Evolutionary conservation across 2,888 invertebrate genomes (phyloP).

Genomic region (Parascotia fuliginaria): DNA sequence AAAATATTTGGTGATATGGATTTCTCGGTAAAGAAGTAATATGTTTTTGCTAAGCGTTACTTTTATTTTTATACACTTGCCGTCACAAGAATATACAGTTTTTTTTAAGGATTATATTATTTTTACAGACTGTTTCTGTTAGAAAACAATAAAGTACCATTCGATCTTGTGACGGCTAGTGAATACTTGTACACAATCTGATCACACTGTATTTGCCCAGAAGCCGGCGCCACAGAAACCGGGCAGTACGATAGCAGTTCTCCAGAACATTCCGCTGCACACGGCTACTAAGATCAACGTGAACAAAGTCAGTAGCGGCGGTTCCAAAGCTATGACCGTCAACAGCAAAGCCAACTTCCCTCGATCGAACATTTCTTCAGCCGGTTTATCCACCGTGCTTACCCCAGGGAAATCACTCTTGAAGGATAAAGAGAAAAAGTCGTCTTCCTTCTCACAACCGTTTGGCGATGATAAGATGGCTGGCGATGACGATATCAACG

Average conservation of each 20-base stretch:
- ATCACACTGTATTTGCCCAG: constrained; percentile 33
- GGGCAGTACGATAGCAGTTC: constrained; percentile 68
- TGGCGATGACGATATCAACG: constrained; percentile 98
- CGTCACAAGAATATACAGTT: neutral
- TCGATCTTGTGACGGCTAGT: no score
- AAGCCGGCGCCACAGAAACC: constrained; percentile 59
- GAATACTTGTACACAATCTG: no score
- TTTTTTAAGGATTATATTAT: no score
- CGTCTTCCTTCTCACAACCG: constrained; percentile 61
- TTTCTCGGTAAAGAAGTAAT: neutral
- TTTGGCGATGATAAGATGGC: constrained; percentile 84
- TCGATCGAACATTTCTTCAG: constrained; percentile 57
- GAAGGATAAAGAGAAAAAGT: constrained; percentile 92
- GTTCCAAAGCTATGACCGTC: constrained; percentile 80
- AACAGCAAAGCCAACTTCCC: constrained; percentile 68
- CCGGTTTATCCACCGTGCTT: constrained; percentile 68
- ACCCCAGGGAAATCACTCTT: constrained; percentile 86
- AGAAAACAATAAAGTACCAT: neutral
- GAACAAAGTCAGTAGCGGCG: constrained; percentile 65
- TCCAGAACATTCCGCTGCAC: constrained; percentile 78
- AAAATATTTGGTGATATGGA: neutral
- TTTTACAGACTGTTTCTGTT: no score
- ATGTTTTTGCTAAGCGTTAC: constrained; percentile 9
- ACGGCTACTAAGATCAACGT: constrained; percentile 64
- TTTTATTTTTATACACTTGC: neutral